Evolutionary conservation across 2,113 vertebrate species (phyloP), one percentile per base, ranked within the genome.

Genomic region (Ptyas mucosa): DNA sequence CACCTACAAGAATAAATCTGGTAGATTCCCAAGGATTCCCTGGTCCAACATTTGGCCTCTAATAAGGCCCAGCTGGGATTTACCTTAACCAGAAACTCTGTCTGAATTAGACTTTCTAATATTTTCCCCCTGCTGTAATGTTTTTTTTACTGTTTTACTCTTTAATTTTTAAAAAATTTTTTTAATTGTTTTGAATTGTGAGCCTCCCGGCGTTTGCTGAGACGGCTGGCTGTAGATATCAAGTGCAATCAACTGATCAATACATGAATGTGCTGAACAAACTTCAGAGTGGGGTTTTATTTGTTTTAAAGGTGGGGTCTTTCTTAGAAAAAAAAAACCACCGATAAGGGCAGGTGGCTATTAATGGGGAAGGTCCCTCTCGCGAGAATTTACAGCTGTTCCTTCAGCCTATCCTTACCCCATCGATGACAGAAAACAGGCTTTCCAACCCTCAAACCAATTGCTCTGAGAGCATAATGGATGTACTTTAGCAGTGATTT

Each of bases 361-460:
- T 10, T 85, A 15, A 11, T 46, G 92, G 93, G 94, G 91, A 94
- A 57, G 94, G 90, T 96, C 95, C 95, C 92, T 94, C 94, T 90
- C 23, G 0, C 6, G 89, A 92, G 89, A 93, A 96, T 46, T 5
- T 92, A 94, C 90, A 91, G 96, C 93, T 94, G 94, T 94, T 91
- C 87, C 92, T 51, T 10, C 87, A 10, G 1, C 91, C 51, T 29
- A 18, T 46, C n/a, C 57, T 51, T 51, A 34, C n/a, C 69, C 95
- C 94, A 92, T 95, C 95, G 95, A 93, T 97, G 95, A 96, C 0
- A 26, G 90, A 93, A 92, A 5, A 75, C 87, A 91, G 94, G 93
- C 95, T 95, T 88, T 0, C 89, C 94, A 92, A 91, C 86, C 94
- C 94, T 86, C 3, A 89, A 0, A 23, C 95, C 95, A 95, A 97